Base-by-base conservation (phyloP, 2,797 vertebrate genomes). In the Siniperca scherzeri region DNA sequence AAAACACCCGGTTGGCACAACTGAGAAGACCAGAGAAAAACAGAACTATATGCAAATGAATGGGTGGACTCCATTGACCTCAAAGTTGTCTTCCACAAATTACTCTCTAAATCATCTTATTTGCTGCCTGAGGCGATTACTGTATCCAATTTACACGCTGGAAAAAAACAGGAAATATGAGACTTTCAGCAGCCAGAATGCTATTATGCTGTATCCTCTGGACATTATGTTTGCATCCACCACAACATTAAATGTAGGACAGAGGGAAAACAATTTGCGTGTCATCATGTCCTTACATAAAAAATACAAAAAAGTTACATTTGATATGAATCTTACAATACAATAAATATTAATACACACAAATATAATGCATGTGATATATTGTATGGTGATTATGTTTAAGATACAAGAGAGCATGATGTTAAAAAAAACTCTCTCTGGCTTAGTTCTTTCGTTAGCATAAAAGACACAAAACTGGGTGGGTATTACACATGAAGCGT, bases 81-180 rank as follows among this genome's bases (percentile, higher is more conserved):
- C 68, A 76, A 81, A 88, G 84, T 88, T 83, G 83, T 90, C 85
- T 92, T 76, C 68, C 70, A 73, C 81, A 93, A 92, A 94, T 91
- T 72, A 91, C 82, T 77, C 80, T 66, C 85, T 90, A 80, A 93
- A 93, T 94, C 85, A 91, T 89, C 87, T 92, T 78, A 74, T 92
- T 91, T 88, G 80, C 84, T 82, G 90, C 90, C 85, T 56, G 86
- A 80, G 84, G 90, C 80, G 40, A 92, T 93, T 85, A 90, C 84
- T 81, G 88, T 33, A 90, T 90, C 90, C 78, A 93, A 91, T 92
- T 92, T 92, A 85, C 74, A 89, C 30, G 52, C 55, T 38, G 73
- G 74, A 74, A 88, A 78, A 84, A 90, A 88, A 70, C 68, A 81
- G 83, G 73, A 86, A 82, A 89, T 78, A 92, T 72, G 75, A 88